Conservation (phyloP, 2,113 vertebrate species). For the Brachypodius melanocephalos region DNA sequence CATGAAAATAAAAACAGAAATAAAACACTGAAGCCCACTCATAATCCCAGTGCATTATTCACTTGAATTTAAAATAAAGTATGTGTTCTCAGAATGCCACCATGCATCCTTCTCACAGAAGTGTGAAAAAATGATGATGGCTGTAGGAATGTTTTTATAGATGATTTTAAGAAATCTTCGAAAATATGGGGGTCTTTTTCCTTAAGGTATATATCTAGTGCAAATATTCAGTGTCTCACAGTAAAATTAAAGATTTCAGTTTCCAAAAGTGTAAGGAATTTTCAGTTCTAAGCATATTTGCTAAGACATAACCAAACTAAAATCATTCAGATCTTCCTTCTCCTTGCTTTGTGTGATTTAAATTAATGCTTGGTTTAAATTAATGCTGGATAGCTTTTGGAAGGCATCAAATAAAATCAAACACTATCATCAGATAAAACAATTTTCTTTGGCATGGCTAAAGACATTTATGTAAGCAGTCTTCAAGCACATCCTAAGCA, state of each 20-base stretch:
- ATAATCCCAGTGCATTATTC: not conserved
- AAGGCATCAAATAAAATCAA: not conserved
- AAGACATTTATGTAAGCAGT: not conserved
- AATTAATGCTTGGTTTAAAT: not conserved
- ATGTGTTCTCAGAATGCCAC: not conserved
- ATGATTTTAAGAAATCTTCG: not conserved
- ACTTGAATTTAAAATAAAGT: not conserved
- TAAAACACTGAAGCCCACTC: not conserved
- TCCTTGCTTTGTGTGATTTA: not conserved
- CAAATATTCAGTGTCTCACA: not conserved
- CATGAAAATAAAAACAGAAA: not conserved
- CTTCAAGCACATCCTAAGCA: not conserved
- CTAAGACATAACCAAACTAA: not conserved
- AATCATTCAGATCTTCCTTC: not conserved
- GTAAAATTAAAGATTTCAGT: not conserved
- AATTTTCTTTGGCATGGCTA: not conserved
- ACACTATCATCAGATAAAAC: not conserved
- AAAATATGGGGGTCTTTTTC: rapidly evolving
- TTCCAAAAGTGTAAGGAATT: not conserved
- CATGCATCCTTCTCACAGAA: not conserved
- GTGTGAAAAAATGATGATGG: not conserved
- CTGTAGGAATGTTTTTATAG: not conserved
- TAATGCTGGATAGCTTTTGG: not conserved
- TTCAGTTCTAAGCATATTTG: not conserved
- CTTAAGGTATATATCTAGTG: not conserved